Conservation (phyloP, 2,113 vertebrate species). For the Brachyistius frenatus region DNA sequence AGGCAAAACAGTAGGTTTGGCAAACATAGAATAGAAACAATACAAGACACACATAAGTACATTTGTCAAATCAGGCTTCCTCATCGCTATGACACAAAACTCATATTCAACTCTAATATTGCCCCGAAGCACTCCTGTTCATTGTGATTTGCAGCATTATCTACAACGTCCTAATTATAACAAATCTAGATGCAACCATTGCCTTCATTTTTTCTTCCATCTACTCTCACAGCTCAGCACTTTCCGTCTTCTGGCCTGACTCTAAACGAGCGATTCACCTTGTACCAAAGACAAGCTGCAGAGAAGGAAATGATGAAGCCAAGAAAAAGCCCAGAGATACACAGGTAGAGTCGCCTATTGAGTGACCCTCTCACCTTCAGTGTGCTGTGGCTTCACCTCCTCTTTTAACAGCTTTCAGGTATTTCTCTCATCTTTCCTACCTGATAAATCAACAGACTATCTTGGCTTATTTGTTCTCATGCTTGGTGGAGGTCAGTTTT, state of each 20-base stretch:
- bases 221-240: slow-evolving; percentile 89
- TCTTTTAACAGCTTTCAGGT: slow-evolving; percentile 77
- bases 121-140: background rate
- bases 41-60: background rate
- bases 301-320: slow-evolving; percentile 94
- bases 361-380: slow-evolving; percentile 72
- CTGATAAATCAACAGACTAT: slow-evolving; percentile 64
- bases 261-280: slow-evolving; percentile 95
- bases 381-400: slow-evolving; percentile 79
- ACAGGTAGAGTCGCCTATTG: slow-evolving; percentile 89
- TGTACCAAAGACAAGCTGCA: slow-evolving; percentile 95
- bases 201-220: slow-evolving; percentile 5
- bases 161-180: background rate
- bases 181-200: background rate
- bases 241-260: slow-evolving; percentile 94
- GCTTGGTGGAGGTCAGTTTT: slow-evolving; percentile 67
- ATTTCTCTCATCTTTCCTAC: slow-evolving; percentile 67
- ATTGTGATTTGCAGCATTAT: background rate
- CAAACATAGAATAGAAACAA: background rate
- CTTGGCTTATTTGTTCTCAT: slow-evolving; percentile 64
- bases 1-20: background rate
- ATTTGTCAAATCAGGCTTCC: background rate
- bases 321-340: slow-evolving; percentile 99
- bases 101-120: background rate
- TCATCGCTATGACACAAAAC: background rate